phyloP scores from a whole-genome alignment of 2,888 invertebrate genomes.

The Charanyca ferruginea region DNA sequence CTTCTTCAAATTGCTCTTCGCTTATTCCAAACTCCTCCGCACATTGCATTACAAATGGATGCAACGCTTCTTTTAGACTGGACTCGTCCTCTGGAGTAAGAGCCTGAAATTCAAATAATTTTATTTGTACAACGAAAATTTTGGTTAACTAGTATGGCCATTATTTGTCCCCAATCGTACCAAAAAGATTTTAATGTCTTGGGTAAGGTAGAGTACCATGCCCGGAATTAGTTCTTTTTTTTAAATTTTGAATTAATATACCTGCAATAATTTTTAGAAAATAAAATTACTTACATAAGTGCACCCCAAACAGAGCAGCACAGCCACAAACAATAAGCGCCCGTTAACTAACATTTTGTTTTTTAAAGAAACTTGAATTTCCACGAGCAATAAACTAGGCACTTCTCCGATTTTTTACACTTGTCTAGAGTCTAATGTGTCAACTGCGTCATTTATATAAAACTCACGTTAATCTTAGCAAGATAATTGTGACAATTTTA shows the following conservation, averaged over 20 bases:
- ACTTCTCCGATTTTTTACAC: slow-evolving; percentile 17
- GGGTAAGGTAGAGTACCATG: too few species aligned
- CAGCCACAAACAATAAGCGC: slow-evolving; percentile 18
- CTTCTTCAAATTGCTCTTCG: slow-evolving; percentile 61
- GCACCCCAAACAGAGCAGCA: slow-evolving; percentile 29
- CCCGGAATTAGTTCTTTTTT: too few species aligned
- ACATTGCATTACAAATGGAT: slow-evolving; percentile 51
- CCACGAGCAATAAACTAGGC: slow-evolving; percentile 13
- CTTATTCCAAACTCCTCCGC: slow-evolving; percentile 64
- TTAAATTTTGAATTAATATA: too few species aligned
- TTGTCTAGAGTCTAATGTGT: slow-evolving; percentile 17
- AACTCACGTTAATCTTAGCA: slow-evolving; percentile 27
- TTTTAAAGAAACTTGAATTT: slow-evolving; percentile 7
- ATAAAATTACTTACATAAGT: slow-evolving; percentile 31
- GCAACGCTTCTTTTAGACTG: slow-evolving; percentile 31
- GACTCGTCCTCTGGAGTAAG: slow-evolving; percentile 44
- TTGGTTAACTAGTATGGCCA: too few species aligned
- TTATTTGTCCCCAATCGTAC: not conserved
- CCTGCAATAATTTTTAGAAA: too few species aligned
- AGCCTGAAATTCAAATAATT: slow-evolving; percentile 24
- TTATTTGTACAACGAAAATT: not conserved
- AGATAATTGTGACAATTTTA: slow-evolving; percentile 55
- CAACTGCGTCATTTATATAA: slow-evolving; percentile 58
- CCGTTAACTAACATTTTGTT: slow-evolving; percentile 41
- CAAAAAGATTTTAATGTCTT: too few species aligned